Base-by-base conservation (phyloP, 1,140 invertebrate genomes). In the Drosophila ironensis region DNA sequence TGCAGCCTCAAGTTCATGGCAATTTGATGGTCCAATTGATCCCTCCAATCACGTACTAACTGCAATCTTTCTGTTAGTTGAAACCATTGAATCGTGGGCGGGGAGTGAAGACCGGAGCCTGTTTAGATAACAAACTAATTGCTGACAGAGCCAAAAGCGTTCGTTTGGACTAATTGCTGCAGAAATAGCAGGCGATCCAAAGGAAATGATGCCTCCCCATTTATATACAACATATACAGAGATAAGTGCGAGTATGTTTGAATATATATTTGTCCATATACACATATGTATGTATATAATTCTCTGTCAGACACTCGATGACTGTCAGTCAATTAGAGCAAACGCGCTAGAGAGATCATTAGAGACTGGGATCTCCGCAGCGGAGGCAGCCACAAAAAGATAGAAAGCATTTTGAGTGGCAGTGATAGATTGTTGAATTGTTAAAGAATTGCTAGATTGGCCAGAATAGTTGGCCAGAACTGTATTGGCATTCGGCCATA, bases 381-480 rank as follows among this genome's bases (percentile, higher is more conserved):
- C 5, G 2, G 16, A 20, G 14, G 19, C 8, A 54, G 25, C 22
- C 47, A 22, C 42, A 41, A 46, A 56, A 48, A 41, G 45, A 60
- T 71, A 70, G 67, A 70, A 63, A 71, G 67, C 68, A 70, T 70
- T 70, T 70, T 71, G 72, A 75, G 66, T 75, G 72, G 53, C 64
- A 70, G 52, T 70, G 66, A 70, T 75, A 48, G 72, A 75, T 52
- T 66, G 73, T 66, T 60, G 47, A 70, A 54, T 69, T 60, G 74
- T 60, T 66, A 70, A 64, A 64, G 64, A 47, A 69, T 69, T 57
- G 66, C 53, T 52, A 60, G 67, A 53, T 56, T 71, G 68, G 68
- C 57, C 57, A 61, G 54, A 41, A 63, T 61, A 42, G 37, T 72
- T 28, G 35, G 33, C 53, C 27, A 52, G 68, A 52, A 53, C 47